Percentiles rank a stretch among this genome's conserved stretches.
Conservation (phyloP, 2,888 invertebrate genomes). For the Pseudococcus jackbeardsleyi region DNA sequence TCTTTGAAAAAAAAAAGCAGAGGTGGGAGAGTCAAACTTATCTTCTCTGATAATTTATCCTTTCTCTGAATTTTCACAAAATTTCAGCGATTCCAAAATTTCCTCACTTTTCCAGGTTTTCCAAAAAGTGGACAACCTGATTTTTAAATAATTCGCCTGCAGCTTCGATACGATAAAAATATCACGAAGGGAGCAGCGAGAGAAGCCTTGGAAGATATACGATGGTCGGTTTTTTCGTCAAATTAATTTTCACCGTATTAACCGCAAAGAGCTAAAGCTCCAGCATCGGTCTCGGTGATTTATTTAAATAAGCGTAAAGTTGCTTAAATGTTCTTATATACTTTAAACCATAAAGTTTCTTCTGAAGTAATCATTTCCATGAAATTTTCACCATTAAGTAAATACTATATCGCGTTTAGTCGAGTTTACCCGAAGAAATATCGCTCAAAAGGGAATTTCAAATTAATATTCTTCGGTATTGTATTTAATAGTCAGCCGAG, state of each 20-base stretch:
- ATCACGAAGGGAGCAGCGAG: neutral
- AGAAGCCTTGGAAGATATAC: neutral
- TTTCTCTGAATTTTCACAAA: no score
- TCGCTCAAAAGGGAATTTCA: conserved; percentile 47
- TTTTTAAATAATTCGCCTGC: neutral
- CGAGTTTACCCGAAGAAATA: conserved; percentile 43
- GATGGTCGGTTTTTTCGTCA: conserved; percentile 23
- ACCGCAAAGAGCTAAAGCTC: conserved; percentile 4
- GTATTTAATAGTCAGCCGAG: conserved; percentile 39
- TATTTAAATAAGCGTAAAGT: conserved; percentile 47
- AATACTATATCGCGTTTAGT: conserved; percentile 47
- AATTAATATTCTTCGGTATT: conserved; percentile 44
- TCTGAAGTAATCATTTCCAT: conserved; percentile 34
- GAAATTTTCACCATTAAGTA: conserved; percentile 41
- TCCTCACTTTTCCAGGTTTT: no score
- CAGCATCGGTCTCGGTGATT: conserved; percentile 36
- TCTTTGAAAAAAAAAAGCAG: no score
- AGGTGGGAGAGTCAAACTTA: no score
- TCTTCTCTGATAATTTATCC: no score
- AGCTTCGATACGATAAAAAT: neutral
- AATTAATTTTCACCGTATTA: conserved; percentile 34
- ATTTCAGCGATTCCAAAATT: no score
- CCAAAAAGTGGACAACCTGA: no score
- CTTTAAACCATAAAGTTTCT: conserved; percentile 38
- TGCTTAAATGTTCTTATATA: conserved; percentile 47